These are phyloP conservation scores for Scomber colias DNA, from an alignment of 2,113 vertebrate species.

Conservation along the genomic window DNA sequence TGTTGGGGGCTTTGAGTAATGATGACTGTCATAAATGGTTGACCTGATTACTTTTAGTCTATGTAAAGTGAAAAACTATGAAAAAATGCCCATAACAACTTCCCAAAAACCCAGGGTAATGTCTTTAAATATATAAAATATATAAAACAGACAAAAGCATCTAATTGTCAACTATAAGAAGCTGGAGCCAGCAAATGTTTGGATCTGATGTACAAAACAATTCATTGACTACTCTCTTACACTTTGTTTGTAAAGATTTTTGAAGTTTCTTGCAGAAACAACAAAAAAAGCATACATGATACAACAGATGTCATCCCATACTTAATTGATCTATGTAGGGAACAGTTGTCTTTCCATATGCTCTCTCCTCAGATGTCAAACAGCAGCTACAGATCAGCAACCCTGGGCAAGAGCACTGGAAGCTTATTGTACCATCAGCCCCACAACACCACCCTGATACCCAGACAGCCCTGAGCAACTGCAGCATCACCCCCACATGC, in stretches of 20 bases:
- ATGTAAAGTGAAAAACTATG: neutral
- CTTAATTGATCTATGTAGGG: too few relatives aligned
- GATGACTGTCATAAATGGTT: neutral
- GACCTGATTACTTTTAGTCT: neutral
- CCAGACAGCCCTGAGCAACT: neutral
- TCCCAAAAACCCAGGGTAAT: neutral
- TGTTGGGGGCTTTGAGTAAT: neutral
- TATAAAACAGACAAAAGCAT: neutral
- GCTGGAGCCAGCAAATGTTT: neutral
- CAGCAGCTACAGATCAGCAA: neutral
- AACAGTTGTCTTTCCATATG: neutral
- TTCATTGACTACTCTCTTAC: too few relatives aligned
- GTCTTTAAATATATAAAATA: neutral
- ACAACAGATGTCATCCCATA: too few relatives aligned
- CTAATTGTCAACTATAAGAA: neutral
- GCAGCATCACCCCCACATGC: slow-evolving; percentile 48
- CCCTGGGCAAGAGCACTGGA: neutral
- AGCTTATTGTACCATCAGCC: slow-evolving; percentile 2
- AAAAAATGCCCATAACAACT: neutral
- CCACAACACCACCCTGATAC: slow-evolving; percentile 1
- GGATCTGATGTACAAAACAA: too few relatives aligned
- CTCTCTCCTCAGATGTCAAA: neutral
- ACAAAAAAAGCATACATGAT: neutral
- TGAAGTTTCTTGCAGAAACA: neutral
- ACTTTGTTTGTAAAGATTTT: neutral